These are phyloP conservation scores for Anseranas semipalmata DNA, from an alignment of 2,113 vertebrate species.

Conservation along the genomic window DNA sequence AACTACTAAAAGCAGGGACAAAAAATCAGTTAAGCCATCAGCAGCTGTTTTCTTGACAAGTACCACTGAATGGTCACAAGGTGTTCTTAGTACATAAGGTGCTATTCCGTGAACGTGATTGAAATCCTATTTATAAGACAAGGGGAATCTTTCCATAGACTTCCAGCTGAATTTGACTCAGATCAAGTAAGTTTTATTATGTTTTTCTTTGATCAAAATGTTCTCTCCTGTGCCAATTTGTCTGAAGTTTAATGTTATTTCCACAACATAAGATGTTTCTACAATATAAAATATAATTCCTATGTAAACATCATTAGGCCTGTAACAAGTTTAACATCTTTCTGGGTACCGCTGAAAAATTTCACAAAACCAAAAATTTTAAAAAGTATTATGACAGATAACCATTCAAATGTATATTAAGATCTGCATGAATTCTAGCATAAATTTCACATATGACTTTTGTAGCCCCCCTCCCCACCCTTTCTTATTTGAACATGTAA, in stretches of 20 bases:
- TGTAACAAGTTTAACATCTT: background rate
- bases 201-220: background rate
- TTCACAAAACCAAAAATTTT: background rate
- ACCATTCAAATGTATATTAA: background rate
- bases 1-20: background rate
- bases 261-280: no score
- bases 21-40: background rate
- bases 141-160: background rate
- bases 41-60: background rate
- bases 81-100: fast-evolving
- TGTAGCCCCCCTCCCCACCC: no score
- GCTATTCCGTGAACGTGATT: background rate
- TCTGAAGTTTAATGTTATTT: no score
- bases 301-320: background rate
- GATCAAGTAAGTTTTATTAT: background rate
- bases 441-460: background rate
- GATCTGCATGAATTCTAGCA: background rate
- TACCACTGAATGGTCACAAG: background rate
- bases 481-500: background rate
- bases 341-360: background rate
- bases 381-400: background rate
- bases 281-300: background rate
- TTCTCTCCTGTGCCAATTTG: background rate
- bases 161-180: background rate
- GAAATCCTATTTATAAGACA: background rate